Evolutionary conservation across 2,113 vertebrate genomes (phyloP), one percentile per base, ranked within the genome.

Genomic region (Andinoacara biseriatus): DNA sequence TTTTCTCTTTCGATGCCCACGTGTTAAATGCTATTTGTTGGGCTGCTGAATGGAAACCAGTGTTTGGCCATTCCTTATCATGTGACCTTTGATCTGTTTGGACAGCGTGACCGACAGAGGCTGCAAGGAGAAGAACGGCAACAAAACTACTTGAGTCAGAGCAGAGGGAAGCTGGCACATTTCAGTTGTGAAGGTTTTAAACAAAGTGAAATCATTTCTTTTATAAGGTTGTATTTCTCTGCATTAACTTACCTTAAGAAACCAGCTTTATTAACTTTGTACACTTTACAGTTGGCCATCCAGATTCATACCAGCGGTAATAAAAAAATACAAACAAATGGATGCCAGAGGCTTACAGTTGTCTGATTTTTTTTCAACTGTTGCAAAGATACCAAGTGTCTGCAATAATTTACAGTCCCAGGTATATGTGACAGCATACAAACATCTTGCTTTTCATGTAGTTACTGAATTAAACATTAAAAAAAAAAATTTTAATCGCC

Each of bases 41-140:
- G 74, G 77, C 75, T 49, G 67, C 54, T 94, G 92, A 94, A 93
- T 92, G 84, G 87, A 76, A 82, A 87, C 81, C 90, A 91, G 91
- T 94, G 92, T 93, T 92, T 80, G 11, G 77, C 85, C 85, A 80
- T 78, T 93, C 72, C 94, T 94, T 94, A 94, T 94, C 94, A 62
- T 86, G 86, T 92, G 93, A 92, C 93, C 94, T 95, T 95, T 94
- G 94, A 93, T 94, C 93, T 93, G 92, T 95, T 94, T 94, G 91
- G 94, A 94, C 94, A 93, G 90, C 90, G 84, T 94, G 93, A 94
- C 92, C 91, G 78, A 76, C 83, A 85, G 75, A 79, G 85, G 76
- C 83, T 65, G 81, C 33, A 29, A 67, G 82, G 54, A 86, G 85
- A 79, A 43, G 72, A 88, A 58, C 77, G 63, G 35, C 54, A 20